Percentiles rank a stretch among this genome's conserved stretches.
phyloP scores from a whole-genome alignment of 2,888 invertebrate genomes.

The Mycalesis mineus region DNA sequence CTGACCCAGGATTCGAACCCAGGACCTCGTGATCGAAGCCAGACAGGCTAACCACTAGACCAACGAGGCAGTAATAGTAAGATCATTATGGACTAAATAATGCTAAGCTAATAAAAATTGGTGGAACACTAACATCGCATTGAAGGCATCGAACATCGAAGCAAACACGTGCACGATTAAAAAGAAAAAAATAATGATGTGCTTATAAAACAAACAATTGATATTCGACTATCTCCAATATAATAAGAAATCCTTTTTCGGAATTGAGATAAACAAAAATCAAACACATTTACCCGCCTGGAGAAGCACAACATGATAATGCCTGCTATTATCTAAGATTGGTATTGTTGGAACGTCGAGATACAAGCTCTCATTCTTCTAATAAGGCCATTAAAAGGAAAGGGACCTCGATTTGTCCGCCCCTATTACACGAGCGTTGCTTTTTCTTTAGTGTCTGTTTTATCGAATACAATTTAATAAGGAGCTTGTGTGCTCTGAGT shows the following conservation, averaged over 20 bases:
- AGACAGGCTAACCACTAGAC: too few relatives aligned
- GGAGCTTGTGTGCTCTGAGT: neutral
- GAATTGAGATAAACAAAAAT: neutral
- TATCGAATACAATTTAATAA: constrained; percentile 2
- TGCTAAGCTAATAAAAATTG: too few relatives aligned
- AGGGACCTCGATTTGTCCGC: constrained; percentile 6
- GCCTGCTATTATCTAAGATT: neutral
- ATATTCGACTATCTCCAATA: neutral
- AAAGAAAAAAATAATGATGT: too few relatives aligned
- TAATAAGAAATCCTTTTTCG: neutral
- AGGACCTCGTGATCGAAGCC: too few relatives aligned
- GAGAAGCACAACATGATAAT: neutral
- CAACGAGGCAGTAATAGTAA: too few relatives aligned
- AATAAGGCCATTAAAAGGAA: constrained; percentile 7
- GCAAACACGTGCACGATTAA: too few relatives aligned
- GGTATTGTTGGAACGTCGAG: constrained; percentile 1
- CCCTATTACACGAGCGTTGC: neutral
- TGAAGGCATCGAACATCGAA: too few relatives aligned
- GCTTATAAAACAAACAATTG: too few relatives aligned
- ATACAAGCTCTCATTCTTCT: constrained; percentile 5
- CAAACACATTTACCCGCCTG: neutral
- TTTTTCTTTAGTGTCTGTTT: neutral
- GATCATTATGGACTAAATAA: too few relatives aligned
- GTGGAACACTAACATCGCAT: too few relatives aligned
- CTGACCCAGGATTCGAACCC: too few relatives aligned